phyloP scores from a whole-genome alignment of 2,113 vertebrate genomes.

The Amblyornis subalaris region DNA sequence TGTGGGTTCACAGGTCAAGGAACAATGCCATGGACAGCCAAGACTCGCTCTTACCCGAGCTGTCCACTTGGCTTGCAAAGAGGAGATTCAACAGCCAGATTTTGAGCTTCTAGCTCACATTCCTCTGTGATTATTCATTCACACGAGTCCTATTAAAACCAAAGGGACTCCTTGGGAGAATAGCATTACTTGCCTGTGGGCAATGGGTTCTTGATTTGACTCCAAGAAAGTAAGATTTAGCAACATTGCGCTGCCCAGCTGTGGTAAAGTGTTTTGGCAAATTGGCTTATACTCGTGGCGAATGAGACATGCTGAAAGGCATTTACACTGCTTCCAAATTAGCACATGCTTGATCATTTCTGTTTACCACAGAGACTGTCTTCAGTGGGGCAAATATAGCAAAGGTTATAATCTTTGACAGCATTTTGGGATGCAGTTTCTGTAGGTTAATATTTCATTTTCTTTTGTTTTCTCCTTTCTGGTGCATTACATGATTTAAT shows the following conservation, averaged over 20 bases:
- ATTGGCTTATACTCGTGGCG: background rate
- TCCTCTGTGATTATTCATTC: constrained; percentile 25
- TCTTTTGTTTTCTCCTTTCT: background rate
- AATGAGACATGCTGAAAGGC: background rate
- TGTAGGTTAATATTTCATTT: background rate
- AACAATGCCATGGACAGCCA: background rate
- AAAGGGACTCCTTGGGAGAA: background rate
- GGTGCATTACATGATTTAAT: background rate
- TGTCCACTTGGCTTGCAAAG: background rate
- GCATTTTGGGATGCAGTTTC: background rate
- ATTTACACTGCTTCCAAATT: background rate
- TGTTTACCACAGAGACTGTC: background rate
- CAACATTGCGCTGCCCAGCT: background rate
- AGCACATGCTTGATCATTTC: background rate
- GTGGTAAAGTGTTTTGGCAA: background rate
- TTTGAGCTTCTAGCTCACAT: background rate
- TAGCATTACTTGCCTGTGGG: background rate
- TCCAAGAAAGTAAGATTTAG: background rate
- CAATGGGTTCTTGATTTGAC: background rate
- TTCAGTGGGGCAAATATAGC: background rate
- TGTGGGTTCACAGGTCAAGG: background rate
- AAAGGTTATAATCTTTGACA: background rate
- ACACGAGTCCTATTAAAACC: background rate
- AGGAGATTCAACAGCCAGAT: background rate
- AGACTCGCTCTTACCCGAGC: background rate